Percentiles rank a stretch among this genome's conserved stretches.
phyloP scores from a whole-genome alignment of 2,797 vertebrate species.

The Onychomys leucogaster region DNA sequence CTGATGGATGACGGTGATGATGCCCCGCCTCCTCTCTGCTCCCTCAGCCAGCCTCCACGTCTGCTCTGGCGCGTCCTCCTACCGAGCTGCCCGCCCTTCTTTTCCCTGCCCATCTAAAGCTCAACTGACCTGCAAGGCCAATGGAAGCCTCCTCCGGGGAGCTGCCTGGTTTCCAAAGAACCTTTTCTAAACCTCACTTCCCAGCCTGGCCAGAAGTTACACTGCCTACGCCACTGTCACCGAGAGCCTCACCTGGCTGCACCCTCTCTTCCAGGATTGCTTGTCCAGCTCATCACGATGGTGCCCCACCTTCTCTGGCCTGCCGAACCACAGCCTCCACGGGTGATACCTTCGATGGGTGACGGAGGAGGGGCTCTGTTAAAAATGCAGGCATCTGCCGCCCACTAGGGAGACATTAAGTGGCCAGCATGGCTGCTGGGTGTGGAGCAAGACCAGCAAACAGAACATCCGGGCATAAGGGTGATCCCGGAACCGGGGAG shows the following conservation, averaged over 20 bases:
- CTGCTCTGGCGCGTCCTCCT: background rate
- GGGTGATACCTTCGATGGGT: background rate
- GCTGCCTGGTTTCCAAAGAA: slow-evolving; percentile 29
- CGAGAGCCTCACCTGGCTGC: background rate
- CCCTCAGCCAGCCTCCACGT: background rate
- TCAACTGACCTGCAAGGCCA: slow-evolving; percentile 36
- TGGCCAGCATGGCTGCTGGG: background rate
- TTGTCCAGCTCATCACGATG: background rate
- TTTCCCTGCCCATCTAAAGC: slow-evolving; percentile 29
- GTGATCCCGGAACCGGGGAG: background rate
- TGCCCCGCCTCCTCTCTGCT: slow-evolving; percentile 72
- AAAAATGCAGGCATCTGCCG: background rate
- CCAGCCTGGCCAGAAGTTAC: slow-evolving; percentile 37
- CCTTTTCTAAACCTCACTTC: slow-evolving; percentile 22
- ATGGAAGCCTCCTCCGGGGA: slow-evolving; percentile 38
- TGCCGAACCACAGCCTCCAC: background rate
- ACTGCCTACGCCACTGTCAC: background rate
- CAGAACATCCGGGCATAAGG: background rate
- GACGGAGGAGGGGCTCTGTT: background rate
- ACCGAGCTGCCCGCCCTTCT: background rate
- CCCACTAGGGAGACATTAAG: background rate
- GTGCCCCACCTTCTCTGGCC: background rate
- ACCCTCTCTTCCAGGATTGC: background rate
- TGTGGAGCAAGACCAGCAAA: background rate
- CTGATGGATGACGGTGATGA: slow-evolving; percentile 67